Evolutionary conservation across 1,140 invertebrate species (phyloP).

Genomic region (Trichonephila clavata): DNA sequence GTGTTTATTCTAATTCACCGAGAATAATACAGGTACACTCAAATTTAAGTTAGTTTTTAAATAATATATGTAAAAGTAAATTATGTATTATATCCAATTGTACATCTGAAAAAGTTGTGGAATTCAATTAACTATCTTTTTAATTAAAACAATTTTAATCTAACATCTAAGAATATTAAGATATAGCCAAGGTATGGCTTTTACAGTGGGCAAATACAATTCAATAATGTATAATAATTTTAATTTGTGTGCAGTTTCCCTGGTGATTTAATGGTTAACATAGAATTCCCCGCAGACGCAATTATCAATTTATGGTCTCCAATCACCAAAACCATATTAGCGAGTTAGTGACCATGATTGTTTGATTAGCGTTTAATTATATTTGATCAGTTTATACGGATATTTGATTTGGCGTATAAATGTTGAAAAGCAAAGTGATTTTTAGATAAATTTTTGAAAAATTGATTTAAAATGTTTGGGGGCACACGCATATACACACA

Average conservation of each 20-base stretch:
- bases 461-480: too few relatives aligned
- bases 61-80: too few relatives aligned
- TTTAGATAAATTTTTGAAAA: too few relatives aligned
- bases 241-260: background rate
- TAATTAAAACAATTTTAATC: background rate
- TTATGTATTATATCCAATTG: too few relatives aligned
- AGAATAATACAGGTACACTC: too few relatives aligned
- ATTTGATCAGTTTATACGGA: background rate
- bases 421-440: too few relatives aligned
- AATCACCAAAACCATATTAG: background rate
- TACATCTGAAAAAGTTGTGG: too few relatives aligned
- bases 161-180: background rate
- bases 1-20: too few relatives aligned
- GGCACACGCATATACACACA: too few relatives aligned
- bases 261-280: background rate
- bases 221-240: background rate
- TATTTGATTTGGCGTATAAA: too few relatives aligned
- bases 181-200: background rate
- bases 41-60: too few relatives aligned
- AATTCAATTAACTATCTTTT: too few relatives aligned
- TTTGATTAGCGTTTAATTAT: background rate
- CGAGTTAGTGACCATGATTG: background rate
- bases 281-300: background rate
- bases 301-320: background rate
- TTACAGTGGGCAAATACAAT: background rate